Evolutionary conservation across 2,113 vertebrate genomes (phyloP).

Genomic region (Emydocephalus ijimae): DNA sequence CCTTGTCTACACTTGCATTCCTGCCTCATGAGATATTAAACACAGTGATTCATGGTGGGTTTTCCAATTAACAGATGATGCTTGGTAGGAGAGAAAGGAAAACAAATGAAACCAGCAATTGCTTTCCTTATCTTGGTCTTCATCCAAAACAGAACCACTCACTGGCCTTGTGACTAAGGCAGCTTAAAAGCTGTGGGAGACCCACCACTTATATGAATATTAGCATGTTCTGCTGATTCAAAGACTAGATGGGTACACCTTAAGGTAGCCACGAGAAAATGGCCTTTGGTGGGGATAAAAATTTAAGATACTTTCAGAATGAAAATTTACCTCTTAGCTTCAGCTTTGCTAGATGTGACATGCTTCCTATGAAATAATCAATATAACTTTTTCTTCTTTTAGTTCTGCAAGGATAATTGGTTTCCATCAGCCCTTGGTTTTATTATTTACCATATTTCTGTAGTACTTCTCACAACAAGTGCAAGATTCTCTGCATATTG

Average conservation of each 20-base stretch:
- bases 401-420: neutral
- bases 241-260: too few species aligned
- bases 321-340: neutral
- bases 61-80: neutral
- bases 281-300: too few species aligned
- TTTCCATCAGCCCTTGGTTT: neutral
- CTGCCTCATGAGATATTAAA: neutral
- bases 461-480: neutral
- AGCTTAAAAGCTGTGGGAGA: too few species aligned
- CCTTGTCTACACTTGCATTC: neutral
- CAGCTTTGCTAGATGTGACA: neutral
- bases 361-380: fast-evolving
- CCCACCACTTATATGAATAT: too few species aligned
- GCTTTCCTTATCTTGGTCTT: too few species aligned
- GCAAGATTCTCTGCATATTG: neutral
- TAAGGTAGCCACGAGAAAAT: too few species aligned
- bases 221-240: too few species aligned
- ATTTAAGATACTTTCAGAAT: neutral
- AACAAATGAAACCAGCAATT: too few species aligned
- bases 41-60: neutral
- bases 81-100: neutral
- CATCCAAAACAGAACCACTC: too few species aligned
- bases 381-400: neutral
- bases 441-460: neutral
- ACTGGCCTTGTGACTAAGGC: too few species aligned